Conservation (phyloP, 2,797 vertebrate genomes). For the Platalea minor region DNA sequence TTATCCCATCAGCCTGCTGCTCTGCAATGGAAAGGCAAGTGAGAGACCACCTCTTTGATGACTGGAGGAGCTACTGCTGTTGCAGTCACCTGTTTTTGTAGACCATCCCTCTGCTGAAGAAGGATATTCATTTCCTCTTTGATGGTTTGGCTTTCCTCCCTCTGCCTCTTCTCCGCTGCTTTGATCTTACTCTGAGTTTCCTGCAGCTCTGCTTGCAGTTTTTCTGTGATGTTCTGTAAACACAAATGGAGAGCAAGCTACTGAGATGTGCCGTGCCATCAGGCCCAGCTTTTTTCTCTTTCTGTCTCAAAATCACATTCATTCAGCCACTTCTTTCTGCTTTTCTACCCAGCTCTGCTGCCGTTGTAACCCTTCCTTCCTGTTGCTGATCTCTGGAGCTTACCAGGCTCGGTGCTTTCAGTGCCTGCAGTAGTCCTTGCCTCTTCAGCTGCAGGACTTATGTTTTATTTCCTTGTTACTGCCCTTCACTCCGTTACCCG, state of each 20-base stretch:
- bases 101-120: constrained; percentile 41
- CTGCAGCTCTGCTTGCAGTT: too few species aligned
- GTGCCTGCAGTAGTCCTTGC: background rate
- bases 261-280: too few species aligned
- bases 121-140: constrained; percentile 28
- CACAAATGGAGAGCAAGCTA: too few species aligned
- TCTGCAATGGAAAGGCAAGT: background rate
- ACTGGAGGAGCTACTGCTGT: background rate
- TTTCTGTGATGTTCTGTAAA: too few species aligned
- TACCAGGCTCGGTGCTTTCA: background rate
- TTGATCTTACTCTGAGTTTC: too few species aligned
- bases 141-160: constrained; percentile 24
- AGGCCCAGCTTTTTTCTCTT: too few species aligned
- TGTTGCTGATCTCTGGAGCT: background rate
- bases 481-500: background rate
- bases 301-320: too few species aligned
- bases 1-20: background rate
- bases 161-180: constrained; percentile 9
- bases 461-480: background rate
- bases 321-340: too few species aligned
- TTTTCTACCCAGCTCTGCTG: background rate
- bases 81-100: constrained; percentile 65
- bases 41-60: background rate
- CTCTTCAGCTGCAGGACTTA: background rate
- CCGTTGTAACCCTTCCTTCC: background rate